Percentiles rank a stretch among this genome's conserved stretches.
phyloP scores from a whole-genome alignment of 1,140 invertebrate species.

The Limonius californicus region DNA sequence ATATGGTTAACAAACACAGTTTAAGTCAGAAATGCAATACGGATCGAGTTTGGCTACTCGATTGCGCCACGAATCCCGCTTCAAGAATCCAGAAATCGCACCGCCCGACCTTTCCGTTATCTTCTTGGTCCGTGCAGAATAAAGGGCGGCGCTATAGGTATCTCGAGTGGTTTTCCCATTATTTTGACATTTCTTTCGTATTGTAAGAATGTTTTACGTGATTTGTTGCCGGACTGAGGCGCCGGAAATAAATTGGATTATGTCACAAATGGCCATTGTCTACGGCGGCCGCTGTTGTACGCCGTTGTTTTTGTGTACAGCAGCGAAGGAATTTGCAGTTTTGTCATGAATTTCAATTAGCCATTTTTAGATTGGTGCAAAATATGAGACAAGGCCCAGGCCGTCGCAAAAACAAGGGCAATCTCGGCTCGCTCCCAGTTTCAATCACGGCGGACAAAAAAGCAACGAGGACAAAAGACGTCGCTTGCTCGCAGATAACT shows the following conservation, averaged over 20 bases:
- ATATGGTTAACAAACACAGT: no score
- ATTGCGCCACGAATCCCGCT: not conserved
- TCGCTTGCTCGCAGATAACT: slow-evolving; percentile 15
- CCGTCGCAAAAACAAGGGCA: not conserved
- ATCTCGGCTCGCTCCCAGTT: slow-evolving; percentile 1
- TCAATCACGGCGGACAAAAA: slow-evolving; percentile 15
- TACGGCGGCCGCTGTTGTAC: not conserved
- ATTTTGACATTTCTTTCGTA: slow-evolving; percentile 1
- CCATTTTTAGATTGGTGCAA: not conserved
- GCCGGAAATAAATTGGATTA: slow-evolving; percentile 1
- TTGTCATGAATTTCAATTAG: not conserved
- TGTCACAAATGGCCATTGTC: not conserved
- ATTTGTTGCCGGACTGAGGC: not conserved
- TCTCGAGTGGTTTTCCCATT: not conserved
- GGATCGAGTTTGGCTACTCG: no score
- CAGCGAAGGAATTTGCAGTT: not conserved
- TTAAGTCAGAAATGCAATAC: no score
- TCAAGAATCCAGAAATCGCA: not conserved
- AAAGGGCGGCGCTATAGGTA: not conserved
- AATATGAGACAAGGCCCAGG: not conserved
- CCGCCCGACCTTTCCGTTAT: not conserved
- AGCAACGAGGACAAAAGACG: slow-evolving; percentile 18
- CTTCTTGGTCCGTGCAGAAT: not conserved
- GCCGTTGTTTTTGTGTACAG: not conserved
- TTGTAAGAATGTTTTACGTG: not conserved